A percentile compares a stretch with the other conserved stretches of the same genome.
Evolutionary conservation across 2,888 invertebrate species (phyloP).

Genomic region (Tolmerus cingulatus): DNA sequence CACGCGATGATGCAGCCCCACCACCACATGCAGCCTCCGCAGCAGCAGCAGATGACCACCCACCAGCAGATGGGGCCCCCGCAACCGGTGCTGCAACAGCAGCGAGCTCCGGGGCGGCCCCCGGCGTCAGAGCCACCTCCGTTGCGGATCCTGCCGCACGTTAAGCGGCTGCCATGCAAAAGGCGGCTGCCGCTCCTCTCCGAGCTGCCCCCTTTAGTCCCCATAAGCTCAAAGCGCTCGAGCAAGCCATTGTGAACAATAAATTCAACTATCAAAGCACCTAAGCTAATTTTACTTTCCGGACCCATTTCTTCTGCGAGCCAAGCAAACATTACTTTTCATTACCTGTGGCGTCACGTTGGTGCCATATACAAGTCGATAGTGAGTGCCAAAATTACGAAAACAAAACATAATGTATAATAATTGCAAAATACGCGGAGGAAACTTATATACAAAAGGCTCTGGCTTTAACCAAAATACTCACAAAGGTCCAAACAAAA

Average conservation of each 20-base stretch:
- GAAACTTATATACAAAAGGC: no score
- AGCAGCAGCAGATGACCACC: background rate
- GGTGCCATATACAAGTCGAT: no score
- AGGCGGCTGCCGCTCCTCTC: constrained; percentile 50
- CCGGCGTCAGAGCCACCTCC: constrained; percentile 52
- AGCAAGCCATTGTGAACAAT: constrained; percentile 1
- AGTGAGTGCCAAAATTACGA: no score
- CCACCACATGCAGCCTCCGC: background rate
- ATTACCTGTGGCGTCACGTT: no score
- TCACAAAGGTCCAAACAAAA: no score
- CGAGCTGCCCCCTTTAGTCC: constrained; percentile 53
- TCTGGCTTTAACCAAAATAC: no score
- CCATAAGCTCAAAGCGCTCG: constrained; percentile 45
- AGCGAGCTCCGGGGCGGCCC: background rate
- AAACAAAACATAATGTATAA: no score
- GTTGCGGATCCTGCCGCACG: constrained; percentile 51
- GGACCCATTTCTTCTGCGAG: no score
- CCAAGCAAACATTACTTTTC: no score
- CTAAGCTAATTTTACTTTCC: background rate
- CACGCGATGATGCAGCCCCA: background rate
- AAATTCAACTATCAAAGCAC: background rate
- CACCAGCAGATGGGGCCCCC: background rate
- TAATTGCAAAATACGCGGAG: no score
- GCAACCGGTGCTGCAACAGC: constrained; percentile 8
- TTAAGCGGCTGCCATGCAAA: constrained; percentile 50